Conservation (phyloP, 2,113 vertebrate genomes). For the Hydropotes inermis region DNA sequence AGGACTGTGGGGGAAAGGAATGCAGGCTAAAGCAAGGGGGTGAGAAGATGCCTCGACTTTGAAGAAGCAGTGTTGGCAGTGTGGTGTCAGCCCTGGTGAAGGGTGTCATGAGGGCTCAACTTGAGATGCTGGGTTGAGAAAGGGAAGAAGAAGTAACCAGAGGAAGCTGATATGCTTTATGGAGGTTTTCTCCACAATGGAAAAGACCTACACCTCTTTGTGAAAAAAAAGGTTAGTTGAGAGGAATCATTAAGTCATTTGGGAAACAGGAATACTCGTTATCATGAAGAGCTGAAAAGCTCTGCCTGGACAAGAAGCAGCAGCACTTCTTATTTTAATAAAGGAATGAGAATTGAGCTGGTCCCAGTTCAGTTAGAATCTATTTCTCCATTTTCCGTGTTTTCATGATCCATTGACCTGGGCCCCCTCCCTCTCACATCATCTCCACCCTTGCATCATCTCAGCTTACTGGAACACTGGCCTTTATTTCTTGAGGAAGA, state of each 20-base stretch:
- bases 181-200: background rate
- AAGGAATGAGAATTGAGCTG: background rate
- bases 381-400: background rate
- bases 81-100: background rate
- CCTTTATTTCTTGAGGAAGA: background rate
- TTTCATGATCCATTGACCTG: background rate
- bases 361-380: fast-evolving
- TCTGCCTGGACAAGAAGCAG: background rate
- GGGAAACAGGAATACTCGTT: background rate
- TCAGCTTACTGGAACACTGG: background rate
- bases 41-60: background rate
- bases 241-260: background rate
- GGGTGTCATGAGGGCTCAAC: background rate
- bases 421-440: background rate
- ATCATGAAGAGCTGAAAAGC: background rate
- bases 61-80: background rate
- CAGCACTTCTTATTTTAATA: background rate
- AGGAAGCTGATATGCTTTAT: background rate
- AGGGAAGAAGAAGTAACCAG: background rate
- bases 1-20: background rate
- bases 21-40: background rate
- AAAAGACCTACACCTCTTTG: background rate
- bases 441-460: background rate
- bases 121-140: background rate
- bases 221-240: background rate